Conservation (phyloP, 37 sponge, comb jelly and placozoan genomes). For the Ianthella basta region DNA sequence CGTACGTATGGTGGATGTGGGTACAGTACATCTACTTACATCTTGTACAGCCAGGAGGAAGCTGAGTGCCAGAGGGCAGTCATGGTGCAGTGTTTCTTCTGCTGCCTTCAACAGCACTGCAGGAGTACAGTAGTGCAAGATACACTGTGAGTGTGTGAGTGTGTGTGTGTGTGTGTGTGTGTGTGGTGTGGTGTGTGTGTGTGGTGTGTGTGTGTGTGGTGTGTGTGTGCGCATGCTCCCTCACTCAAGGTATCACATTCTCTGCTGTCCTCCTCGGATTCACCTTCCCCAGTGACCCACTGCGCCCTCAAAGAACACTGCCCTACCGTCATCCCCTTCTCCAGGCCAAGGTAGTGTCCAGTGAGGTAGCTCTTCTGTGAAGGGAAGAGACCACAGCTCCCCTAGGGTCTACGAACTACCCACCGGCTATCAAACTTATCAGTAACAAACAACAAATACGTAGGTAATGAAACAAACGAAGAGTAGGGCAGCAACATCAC, state of each 20-base stretch:
- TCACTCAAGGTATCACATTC: neutral
- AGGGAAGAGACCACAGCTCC: too few relatives aligned
- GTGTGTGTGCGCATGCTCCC: neutral
- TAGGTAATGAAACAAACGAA: too few relatives aligned
- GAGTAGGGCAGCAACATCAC: too few relatives aligned
- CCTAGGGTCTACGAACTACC: too few relatives aligned
- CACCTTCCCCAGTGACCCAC: neutral
- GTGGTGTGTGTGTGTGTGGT: too few relatives aligned
- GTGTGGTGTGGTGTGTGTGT: too few relatives aligned
- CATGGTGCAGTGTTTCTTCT: neutral
- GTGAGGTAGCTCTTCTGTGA: conserved; percentile 23
- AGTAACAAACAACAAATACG: too few relatives aligned
- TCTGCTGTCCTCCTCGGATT: neutral
- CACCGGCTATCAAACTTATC: too few relatives aligned
- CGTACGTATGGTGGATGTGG: too few relatives aligned
- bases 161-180: too few relatives aligned
- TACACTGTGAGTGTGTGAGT: too few relatives aligned
- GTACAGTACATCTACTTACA: conserved; percentile 12
- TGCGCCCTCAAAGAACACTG: conserved; percentile 3
- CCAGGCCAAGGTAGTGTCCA: conserved; percentile 18
- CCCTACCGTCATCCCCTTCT: neutral
- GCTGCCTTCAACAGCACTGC: conserved; percentile 55
- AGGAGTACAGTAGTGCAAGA: neutral
- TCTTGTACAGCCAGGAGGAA: conserved; percentile 54
- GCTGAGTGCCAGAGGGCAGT: conserved; percentile 40